Evolutionary conservation across 2,113 vertebrate species (phyloP).

Genomic region (Microcebus lehilahytsara): DNA sequence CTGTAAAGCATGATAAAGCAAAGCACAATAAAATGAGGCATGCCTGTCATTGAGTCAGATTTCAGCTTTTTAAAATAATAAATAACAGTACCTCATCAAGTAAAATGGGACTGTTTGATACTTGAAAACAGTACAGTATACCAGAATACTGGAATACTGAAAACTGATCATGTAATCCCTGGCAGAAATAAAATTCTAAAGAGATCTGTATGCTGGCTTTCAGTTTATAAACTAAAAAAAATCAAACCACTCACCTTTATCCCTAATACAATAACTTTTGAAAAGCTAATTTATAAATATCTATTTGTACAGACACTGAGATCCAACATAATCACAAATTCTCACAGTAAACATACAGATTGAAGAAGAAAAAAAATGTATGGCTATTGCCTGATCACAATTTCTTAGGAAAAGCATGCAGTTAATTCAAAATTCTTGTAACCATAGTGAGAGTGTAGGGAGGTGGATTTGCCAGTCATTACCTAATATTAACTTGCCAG

Average conservation of each 20-base stretch:
- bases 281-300: neutral
- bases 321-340: neutral
- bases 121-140: neutral
- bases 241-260: neutral
- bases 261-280: constrained; percentile 1
- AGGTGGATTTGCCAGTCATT: neutral
- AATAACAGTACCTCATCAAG: neutral
- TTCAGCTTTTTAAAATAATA: constrained; percentile 23
- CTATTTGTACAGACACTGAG: neutral
- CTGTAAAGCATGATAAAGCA: neutral
- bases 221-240: neutral
- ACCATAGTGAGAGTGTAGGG: neutral
- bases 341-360: neutral
- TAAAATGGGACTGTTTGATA: constrained; percentile 26
- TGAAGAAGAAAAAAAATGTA: neutral
- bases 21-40: neutral
- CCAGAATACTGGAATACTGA: neutral
- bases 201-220: neutral
- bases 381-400: neutral
- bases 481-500: neutral
- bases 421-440: neutral
- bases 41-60: neutral
- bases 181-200: constrained; percentile 19
- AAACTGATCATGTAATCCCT: neutral
- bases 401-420: neutral